Evolutionary conservation across 1,140 invertebrate species (phyloP).

Genomic region (Drosophila ercepeae): DNA sequence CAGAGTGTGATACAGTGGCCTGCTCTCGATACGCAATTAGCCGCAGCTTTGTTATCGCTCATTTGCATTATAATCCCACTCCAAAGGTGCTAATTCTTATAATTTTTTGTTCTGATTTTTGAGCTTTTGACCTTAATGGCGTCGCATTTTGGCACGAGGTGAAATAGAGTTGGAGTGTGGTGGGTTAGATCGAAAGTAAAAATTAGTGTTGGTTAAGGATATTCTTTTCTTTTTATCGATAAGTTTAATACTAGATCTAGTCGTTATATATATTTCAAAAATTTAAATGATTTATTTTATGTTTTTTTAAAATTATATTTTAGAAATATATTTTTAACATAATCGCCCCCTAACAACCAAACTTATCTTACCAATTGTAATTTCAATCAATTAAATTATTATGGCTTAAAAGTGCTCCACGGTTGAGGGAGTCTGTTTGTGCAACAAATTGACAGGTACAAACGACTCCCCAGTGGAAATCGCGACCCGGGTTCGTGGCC

Average conservation of each 20-base stretch:
- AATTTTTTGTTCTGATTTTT: background rate
- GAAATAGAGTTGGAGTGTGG: background rate
- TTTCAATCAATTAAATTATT: slow-evolving; percentile 29
- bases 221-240: background rate
- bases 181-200: no score
- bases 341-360: no score
- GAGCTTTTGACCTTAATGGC: background rate
- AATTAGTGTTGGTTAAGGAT: no score
- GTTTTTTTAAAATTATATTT: slow-evolving; percentile 3
- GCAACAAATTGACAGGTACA: slow-evolving; percentile 76
- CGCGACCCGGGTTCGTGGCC: slow-evolving; percentile 57
- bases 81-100: slow-evolving; percentile 32
- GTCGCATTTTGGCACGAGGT: background rate
- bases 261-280: background rate
- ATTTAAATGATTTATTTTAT: background rate
- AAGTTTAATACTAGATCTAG: background rate
- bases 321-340: no score
- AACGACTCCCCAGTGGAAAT: slow-evolving; percentile 37
- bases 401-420: slow-evolving; percentile 29
- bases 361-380: slow-evolving; percentile 1
- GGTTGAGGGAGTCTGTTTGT: slow-evolving; percentile 52
- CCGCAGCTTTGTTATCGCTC: slow-evolving; percentile 62
- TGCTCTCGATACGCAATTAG: slow-evolving; percentile 61
- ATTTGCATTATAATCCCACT: slow-evolving; percentile 44
- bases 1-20: slow-evolving; percentile 47